Evolutionary conservation across 2,113 vertebrate species (phyloP).

Genomic region (Brachyhypopomus occidentalis): DNA sequence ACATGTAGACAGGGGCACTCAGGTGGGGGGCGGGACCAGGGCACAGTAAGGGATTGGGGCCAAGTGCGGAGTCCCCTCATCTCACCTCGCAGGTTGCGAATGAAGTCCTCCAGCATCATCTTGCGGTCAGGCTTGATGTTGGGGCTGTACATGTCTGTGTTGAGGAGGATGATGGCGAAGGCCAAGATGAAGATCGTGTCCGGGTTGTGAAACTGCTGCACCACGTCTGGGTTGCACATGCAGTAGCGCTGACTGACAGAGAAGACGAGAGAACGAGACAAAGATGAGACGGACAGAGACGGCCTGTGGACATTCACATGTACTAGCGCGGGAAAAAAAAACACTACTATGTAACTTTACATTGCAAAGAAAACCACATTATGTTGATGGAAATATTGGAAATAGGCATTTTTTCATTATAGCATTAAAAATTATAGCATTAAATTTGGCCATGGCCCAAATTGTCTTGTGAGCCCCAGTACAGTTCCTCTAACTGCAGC

Average conservation of each 20-base stretch:
- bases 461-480: not conserved
- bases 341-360: too few relatives aligned
- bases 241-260: constrained; percentile 92
- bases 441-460: not conserved
- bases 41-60: too few relatives aligned
- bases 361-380: too few relatives aligned
- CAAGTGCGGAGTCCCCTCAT: too few relatives aligned
- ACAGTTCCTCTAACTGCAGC: not conserved
- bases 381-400: too few relatives aligned
- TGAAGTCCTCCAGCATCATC: constrained; percentile 98
- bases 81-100: constrained; percentile 94
- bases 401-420: not conserved
- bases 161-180: constrained; percentile 97
- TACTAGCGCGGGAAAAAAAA: not conserved
- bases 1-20: too few relatives aligned
- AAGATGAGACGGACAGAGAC: not conserved
- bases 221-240: constrained; percentile 98
- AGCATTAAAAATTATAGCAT: not conserved
- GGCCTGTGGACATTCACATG: not conserved
- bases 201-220: constrained; percentile 98
- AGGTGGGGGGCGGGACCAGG: too few relatives aligned
- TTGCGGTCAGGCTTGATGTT: constrained; percentile 98
- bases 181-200: constrained; percentile 99
- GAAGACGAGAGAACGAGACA: not conserved
- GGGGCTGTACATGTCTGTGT: constrained; percentile 99